Conservation (phyloP, 2,888 invertebrate genomes). For the Aromia moschata region DNA sequence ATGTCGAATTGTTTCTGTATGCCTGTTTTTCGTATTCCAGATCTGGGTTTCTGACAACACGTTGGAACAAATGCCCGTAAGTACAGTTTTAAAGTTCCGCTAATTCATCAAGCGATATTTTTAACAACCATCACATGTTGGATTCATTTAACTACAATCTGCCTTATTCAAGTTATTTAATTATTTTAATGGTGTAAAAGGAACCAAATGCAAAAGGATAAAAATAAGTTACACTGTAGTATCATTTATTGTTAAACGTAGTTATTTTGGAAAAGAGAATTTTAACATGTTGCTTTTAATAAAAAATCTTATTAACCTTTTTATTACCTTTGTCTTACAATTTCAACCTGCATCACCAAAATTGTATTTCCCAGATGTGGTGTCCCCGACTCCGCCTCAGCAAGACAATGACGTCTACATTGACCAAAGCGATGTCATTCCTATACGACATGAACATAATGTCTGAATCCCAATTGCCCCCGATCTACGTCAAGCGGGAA, state of each 20-base stretch:
- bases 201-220: too few species aligned
- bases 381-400: constrained; percentile 96
- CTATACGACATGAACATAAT: constrained; percentile 82
- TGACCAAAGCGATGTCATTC: constrained; percentile 83
- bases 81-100: constrained; percentile 62
- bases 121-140: too few species aligned
- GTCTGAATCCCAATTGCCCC: constrained; percentile 82
- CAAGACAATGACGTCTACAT: constrained; percentile 93
- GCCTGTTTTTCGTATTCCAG: constrained; percentile 65
- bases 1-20: too few species aligned
- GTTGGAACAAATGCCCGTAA: constrained; percentile 84
- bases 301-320: constrained; percentile 5
- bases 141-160: too few species aligned
- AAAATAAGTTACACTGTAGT: too few species aligned
- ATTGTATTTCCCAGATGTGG: constrained; percentile 95
- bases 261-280: too few species aligned
- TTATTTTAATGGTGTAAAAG: too few species aligned
- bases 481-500: constrained; percentile 82
- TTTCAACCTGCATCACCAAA: too few species aligned
- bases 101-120: too few species aligned
- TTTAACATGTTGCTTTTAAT: too few species aligned
- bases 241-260: too few species aligned
- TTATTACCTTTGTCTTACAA: constrained; percentile 46
- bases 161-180: too few species aligned
- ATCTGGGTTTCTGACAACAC: constrained; percentile 80